Evolutionary conservation across 2,888 invertebrate species (phyloP).

Genomic region (Troides helena): DNA sequence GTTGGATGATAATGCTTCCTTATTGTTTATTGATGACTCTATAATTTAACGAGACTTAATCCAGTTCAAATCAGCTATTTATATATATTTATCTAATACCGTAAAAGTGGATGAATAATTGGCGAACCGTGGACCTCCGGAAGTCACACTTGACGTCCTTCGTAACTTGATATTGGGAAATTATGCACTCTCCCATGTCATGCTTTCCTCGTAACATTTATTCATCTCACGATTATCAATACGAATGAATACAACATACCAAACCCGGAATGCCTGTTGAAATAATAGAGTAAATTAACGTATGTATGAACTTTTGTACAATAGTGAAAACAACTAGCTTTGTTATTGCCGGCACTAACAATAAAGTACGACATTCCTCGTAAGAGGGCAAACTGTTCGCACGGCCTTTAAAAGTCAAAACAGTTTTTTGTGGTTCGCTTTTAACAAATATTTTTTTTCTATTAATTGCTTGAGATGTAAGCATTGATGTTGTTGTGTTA

Average conservation of each 20-base stretch:
- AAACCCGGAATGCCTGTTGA: constrained; percentile 6
- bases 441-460: constrained; percentile 54
- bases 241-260: constrained; percentile 26
- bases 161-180: constrained; percentile 67
- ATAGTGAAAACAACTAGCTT: constrained; percentile 46
- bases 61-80: constrained; percentile 11
- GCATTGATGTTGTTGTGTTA: no score
- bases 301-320: constrained; percentile 40
- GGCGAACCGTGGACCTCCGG: constrained; percentile 70
- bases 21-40: not conserved
- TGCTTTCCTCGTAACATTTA: constrained; percentile 26
- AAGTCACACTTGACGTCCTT: constrained; percentile 65
- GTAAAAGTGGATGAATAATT: constrained; percentile 65
- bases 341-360: constrained; percentile 53
- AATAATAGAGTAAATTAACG: constrained; percentile 26
- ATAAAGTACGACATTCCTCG: constrained; percentile 63
- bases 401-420: constrained; percentile 51
- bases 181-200: constrained; percentile 15
- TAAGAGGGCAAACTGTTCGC: constrained; percentile 49
- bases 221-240: constrained; percentile 10
- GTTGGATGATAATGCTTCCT: not conserved
- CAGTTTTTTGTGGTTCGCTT: constrained; percentile 51
- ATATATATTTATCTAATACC: constrained; percentile 33
- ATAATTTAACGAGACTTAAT: not conserved
- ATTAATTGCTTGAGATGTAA: constrained; percentile 26